These are phyloP conservation scores for Noctua janthe DNA, from an alignment of 2,888 invertebrate species.

Conservation along the genomic window DNA sequence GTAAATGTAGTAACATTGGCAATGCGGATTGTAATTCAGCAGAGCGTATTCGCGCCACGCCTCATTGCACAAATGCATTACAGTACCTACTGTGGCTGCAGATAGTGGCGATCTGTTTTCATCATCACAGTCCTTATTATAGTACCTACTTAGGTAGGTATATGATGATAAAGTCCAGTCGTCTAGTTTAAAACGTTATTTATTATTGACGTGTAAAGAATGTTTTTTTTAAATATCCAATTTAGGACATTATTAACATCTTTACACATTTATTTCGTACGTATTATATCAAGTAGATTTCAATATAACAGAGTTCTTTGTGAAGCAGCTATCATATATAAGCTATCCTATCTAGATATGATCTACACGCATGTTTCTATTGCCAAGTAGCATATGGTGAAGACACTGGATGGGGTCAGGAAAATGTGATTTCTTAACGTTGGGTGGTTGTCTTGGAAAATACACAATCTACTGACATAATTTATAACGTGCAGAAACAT, in stretches of 20 bases:
- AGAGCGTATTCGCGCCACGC: conserved; percentile 26
- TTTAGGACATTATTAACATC: no score
- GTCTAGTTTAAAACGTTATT: not conserved
- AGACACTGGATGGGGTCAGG: not conserved
- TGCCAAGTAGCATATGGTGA: no score
- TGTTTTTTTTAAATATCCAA: no score
- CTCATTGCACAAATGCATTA: conserved; percentile 34
- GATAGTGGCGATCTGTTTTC: conserved; percentile 19
- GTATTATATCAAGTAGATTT: no score
- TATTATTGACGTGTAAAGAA: no score
- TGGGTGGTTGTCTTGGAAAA: not conserved
- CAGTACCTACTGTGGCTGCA: not conserved
- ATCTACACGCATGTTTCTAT: no score
- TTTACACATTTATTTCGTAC: no score
- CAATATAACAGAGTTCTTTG: no score
- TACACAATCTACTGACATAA: not conserved
- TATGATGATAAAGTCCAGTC: not conserved
- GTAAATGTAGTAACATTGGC: conserved; percentile 38
- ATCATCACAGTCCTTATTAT: not conserved
- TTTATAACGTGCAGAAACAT: not conserved
- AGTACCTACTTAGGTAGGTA: not conserved
- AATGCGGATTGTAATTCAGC: conserved; percentile 39
- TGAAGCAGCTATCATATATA: no score
- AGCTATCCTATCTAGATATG: no score
- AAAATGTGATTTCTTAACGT: not conserved